Evolutionary conservation across 2,113 vertebrate species (phyloP), one percentile per base, ranked within the genome.

Genomic region (Pygoscelis antarcticus): DNA sequence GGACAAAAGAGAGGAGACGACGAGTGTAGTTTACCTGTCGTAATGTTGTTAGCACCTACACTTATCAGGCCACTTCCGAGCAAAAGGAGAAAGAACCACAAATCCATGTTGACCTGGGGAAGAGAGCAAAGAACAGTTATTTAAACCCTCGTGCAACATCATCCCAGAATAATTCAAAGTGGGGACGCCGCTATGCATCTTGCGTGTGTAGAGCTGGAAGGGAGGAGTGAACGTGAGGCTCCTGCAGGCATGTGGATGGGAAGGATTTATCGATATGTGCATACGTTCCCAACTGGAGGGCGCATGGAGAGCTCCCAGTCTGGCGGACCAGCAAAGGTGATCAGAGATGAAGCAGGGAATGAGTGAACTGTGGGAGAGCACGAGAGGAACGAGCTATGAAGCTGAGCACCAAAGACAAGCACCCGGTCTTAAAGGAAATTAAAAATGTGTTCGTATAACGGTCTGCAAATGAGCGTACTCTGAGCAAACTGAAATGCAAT

Each of bases 31-130:
- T 93, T 98, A 99, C 99, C 98, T 98, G 98, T 96, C 16, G 98
- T 97, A 64, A 91, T 1, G 81, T 97, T 98, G 95, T 96, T 98
- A 82, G 98, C 98, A 96, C 82, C 97, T 76, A 97, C 87, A 25
- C 91, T 94, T 96, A 97, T 91, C 71, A 99, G 96, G 98, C 97
- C 97, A 87, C 99, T 97, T 96, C 97, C 97, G 2, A 99, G 97
- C 96, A 99, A 97, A 98, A 99, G 96, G 97, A 99, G 97, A 98
- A 99, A 98, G 97, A 99, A 95, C 98, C 98, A 99, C 97, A 98
- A 98, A 99, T 98, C 99, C 99, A 99, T 99, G 98, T 98, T 99
- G 98, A 98, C 98, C 99, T 99, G 94, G 19, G 93, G 96, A 85
- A 98, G 8, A 38, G 89, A 92, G 66, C 23, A 69, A 10, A 91